A percentile compares a stretch with the other conserved stretches of the same genome.
Evolutionary conservation across 2,888 invertebrate genomes (phyloP).

Genomic region (Suillia variegata): DNA sequence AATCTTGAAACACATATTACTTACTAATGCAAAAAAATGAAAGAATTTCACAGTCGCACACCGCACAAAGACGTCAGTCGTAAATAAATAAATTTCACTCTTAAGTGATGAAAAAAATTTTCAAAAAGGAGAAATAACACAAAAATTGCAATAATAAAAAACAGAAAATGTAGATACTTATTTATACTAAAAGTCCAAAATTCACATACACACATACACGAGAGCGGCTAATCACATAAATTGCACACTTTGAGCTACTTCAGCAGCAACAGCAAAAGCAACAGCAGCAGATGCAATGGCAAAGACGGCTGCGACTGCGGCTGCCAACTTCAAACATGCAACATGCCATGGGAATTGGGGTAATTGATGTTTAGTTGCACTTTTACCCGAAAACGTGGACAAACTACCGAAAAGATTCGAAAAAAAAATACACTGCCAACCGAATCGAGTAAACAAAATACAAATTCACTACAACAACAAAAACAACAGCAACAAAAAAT

Average conservation of each 20-base stretch:
- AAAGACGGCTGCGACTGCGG: slow-evolving; percentile 6
- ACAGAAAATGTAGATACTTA: too few relatives aligned
- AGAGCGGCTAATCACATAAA: slow-evolving; percentile 44
- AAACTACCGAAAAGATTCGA: slow-evolving; percentile 28
- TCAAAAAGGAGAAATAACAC: not conserved
- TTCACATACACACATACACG: not conserved
- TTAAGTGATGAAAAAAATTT: slow-evolving; percentile 39
- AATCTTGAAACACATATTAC: too few relatives aligned
- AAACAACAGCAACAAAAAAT: slow-evolving; percentile 13
- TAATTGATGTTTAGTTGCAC: slow-evolving; percentile 60
- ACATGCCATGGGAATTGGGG: slow-evolving; percentile 56
- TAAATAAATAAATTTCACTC: slow-evolving; percentile 47
- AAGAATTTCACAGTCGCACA: slow-evolving; percentile 47
- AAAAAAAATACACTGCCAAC: not conserved
- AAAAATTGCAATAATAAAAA: too few relatives aligned
- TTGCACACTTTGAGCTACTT: slow-evolving; percentile 22
- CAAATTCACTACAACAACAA: slow-evolving; percentile 5
- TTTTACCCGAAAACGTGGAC: slow-evolving; percentile 55
- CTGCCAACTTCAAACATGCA: not conserved
- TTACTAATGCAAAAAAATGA: slow-evolving; percentile 33
- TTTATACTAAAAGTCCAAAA: too few relatives aligned
- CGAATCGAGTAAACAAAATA: slow-evolving; percentile 4
- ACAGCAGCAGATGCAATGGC: slow-evolving; percentile 18
- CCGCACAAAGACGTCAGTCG: too few relatives aligned
- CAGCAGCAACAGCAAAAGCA: slow-evolving; percentile 30